These are phyloP conservation scores for Paraescarpia echinospica DNA, from an alignment of 1,140 invertebrate genomes.

Conservation along the genomic window DNA sequence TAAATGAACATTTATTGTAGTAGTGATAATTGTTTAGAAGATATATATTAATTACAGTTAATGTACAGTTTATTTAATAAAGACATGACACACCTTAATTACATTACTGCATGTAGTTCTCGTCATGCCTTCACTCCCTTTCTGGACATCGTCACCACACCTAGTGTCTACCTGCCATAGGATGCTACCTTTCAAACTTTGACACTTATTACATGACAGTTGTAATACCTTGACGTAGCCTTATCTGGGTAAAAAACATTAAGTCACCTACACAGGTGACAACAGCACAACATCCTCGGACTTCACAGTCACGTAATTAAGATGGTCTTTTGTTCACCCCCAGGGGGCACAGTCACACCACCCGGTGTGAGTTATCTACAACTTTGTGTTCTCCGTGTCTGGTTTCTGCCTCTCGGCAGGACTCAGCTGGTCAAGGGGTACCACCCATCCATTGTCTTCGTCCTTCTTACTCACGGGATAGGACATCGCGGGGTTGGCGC, in stretches of 20 bases:
- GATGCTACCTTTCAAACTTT: too few species aligned
- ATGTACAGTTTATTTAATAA: not conserved
- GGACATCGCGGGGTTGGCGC: constrained; percentile 18
- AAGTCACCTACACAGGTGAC: not conserved
- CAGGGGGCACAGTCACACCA: not conserved
- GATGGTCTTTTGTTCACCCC: not conserved
- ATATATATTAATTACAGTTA: not conserved
- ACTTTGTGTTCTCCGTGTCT: constrained; percentile 22
- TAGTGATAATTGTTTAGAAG: not conserved
- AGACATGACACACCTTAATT: not conserved
- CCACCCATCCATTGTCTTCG: constrained; percentile 21
- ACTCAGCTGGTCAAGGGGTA: constrained; percentile 21
- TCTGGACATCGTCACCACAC: not conserved
- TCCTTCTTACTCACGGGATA: constrained; percentile 15
- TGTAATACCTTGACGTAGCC: not conserved
- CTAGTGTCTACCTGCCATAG: not conserved
- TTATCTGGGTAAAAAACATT: not conserved
- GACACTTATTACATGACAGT: not conserved
- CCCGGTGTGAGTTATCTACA: constrained; percentile 14
- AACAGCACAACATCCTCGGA: not conserved
- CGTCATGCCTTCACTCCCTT: not conserved
- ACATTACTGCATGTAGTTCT: not conserved
- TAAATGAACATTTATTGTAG: not conserved
- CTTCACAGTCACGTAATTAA: not conserved
- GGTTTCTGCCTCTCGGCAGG: constrained; percentile 17